phyloP scores from a whole-genome alignment of 2,797 vertebrate species.

The Thalassophryne amazonica region DNA sequence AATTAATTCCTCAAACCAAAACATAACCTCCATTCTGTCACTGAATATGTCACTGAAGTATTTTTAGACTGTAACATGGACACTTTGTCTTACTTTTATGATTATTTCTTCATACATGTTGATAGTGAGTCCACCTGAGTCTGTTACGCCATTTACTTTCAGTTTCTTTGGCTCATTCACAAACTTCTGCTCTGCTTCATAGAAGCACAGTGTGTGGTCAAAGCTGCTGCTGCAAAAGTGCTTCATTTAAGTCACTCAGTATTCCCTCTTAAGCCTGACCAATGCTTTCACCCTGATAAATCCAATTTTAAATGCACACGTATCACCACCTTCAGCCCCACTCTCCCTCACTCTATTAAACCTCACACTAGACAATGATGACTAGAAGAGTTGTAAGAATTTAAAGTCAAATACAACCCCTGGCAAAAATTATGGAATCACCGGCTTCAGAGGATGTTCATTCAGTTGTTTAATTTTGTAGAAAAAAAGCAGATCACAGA shows the following conservation, averaged over 20 bases:
- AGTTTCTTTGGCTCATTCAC: slow-evolving; percentile 40
- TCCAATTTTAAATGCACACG: slow-evolving; percentile 39
- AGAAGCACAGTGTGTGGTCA: slow-evolving; percentile 34
- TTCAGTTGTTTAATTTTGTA: too few relatives aligned
- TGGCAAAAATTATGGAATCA: too few relatives aligned
- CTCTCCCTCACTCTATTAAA: slow-evolving; percentile 33
- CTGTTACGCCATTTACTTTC: slow-evolving; percentile 29
- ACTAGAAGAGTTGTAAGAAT: slow-evolving; percentile 33
- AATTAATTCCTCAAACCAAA: too few relatives aligned
- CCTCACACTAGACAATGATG: slow-evolving; percentile 38
- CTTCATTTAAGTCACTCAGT: slow-evolving; percentile 48
- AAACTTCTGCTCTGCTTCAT: slow-evolving; percentile 30
- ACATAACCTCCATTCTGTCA: too few relatives aligned
- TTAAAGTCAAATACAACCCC: too few relatives aligned
- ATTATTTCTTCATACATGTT: too few relatives aligned
- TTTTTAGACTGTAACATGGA: too few relatives aligned
- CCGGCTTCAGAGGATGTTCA: too few relatives aligned
- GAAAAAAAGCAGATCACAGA: too few relatives aligned
- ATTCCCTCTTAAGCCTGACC: slow-evolving; percentile 32
- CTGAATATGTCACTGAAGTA: too few relatives aligned
- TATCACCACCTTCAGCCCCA: slow-evolving; percentile 19
- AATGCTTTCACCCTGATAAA: slow-evolving; percentile 27
- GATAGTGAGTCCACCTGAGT: too few relatives aligned
- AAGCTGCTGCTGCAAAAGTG: slow-evolving; percentile 36
- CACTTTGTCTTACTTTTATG: too few relatives aligned